A percentile compares a stretch with the other conserved stretches of the same genome.
Conservation (phyloP, 2,113 vertebrate species). For the Menura novaehollandiae region DNA sequence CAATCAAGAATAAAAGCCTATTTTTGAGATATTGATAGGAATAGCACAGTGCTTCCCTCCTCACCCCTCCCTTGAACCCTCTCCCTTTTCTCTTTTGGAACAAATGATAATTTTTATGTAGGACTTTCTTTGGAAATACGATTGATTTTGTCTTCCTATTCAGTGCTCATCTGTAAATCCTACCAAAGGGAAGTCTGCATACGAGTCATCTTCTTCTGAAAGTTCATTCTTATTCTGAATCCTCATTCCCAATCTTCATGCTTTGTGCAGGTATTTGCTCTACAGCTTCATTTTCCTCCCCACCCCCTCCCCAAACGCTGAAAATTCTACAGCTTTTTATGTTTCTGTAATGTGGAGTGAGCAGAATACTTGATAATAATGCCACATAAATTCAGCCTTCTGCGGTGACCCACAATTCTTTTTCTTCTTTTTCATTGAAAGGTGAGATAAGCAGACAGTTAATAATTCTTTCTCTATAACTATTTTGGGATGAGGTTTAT, state of each 20-base stretch:
- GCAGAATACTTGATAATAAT: not conserved
- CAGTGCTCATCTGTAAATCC: not conserved
- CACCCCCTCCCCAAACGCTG: fast-evolving
- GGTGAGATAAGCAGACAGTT: not conserved
- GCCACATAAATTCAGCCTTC: not conserved
- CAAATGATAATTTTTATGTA: not conserved
- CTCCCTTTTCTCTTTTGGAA: not conserved
- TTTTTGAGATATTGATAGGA: not conserved
- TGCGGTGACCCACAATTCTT: not conserved
- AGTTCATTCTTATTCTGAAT: not conserved
- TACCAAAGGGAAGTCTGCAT: not conserved
- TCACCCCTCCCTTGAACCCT: not conserved
- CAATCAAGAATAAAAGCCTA: conserved; percentile 35
- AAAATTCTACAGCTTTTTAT: not conserved
- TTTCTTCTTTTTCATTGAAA: not conserved
- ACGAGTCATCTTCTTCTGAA: not conserved
- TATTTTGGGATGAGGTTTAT: not conserved
- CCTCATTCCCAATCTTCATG: not conserved
- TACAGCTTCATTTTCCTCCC: not conserved
- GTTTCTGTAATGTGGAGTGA: not conserved
- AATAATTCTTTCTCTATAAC: not conserved
- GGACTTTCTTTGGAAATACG: not conserved
- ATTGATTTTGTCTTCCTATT: conserved; percentile 9
- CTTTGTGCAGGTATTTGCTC: not conserved
- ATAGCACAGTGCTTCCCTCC: not conserved